Conservation (phyloP, 2,113 vertebrate genomes). For the Xenopus laevis region DNA sequence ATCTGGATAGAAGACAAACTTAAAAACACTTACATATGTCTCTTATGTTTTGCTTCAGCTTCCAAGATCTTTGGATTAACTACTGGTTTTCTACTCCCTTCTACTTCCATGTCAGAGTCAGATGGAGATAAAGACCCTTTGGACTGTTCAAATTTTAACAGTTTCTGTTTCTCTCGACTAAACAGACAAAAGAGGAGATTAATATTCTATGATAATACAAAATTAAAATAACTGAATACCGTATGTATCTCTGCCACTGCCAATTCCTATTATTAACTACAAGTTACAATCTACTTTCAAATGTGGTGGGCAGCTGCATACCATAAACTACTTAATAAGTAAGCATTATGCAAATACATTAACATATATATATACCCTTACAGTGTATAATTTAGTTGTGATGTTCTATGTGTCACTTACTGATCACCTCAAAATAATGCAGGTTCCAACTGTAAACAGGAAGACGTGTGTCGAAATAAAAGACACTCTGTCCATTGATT, state of each 20-base stretch:
- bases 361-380: no score
- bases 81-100: conserved; percentile 63
- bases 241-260: conserved; percentile 7
- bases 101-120: conserved; percentile 66
- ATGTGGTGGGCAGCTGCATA: neutral
- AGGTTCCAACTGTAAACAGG: no score
- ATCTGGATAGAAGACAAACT: neutral
- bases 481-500: no score
- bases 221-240: neutral
- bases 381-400: no score
- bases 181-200: conserved; percentile 32
- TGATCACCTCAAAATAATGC: no score
- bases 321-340: neutral
- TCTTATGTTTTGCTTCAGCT: conserved; percentile 78
- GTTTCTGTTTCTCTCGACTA: conserved; percentile 85
- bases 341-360: no score
- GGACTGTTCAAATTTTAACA: conserved; percentile 67
- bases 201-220: neutral
- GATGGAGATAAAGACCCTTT: conserved; percentile 58
- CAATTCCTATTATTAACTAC: neutral
- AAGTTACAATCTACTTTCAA: no score
- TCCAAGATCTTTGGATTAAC: conserved; percentile 72
- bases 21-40: conserved; percentile 71
- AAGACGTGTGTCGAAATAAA: no score
- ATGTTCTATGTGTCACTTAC: no score